Evolutionary conservation across 2,888 invertebrate genomes (phyloP).

Genomic region (Uropetala carovei): DNA sequence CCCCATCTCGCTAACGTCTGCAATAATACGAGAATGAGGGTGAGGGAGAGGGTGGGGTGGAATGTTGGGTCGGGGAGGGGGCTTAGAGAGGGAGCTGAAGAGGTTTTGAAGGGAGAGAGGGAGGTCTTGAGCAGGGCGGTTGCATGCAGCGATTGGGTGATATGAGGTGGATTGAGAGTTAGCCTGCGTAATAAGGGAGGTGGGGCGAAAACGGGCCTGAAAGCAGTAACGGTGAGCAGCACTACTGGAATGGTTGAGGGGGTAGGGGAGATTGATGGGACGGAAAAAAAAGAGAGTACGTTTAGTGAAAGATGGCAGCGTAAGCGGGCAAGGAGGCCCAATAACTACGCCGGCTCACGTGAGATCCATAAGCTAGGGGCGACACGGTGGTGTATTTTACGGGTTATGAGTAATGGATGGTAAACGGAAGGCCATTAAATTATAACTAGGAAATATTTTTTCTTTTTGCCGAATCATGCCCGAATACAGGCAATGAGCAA

Average conservation of each 20-base stretch:
- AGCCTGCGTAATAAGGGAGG: not conserved
- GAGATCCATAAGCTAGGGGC: not conserved
- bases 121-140: not conserved
- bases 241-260: not conserved
- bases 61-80: too few relatives aligned
- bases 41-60: too few relatives aligned
- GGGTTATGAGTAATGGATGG: too few relatives aligned
- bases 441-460: too few relatives aligned
- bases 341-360: constrained; percentile 30
- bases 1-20: constrained; percentile 48
- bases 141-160: not conserved
- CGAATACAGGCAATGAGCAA: too few relatives aligned
- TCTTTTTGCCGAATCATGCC: too few relatives aligned
- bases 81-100: too few relatives aligned
- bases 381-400: too few relatives aligned
- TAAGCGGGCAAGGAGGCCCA: not conserved
- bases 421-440: too few relatives aligned
- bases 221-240: not conserved
- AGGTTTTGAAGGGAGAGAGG: not conserved
- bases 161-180: not conserved
- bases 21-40: constrained; percentile 30
- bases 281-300: not conserved
- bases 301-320: too few relatives aligned
- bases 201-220: not conserved
- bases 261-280: not conserved